Conservation (phyloP, 2,113 vertebrate genomes). For the Rhombomys opimus region DNA sequence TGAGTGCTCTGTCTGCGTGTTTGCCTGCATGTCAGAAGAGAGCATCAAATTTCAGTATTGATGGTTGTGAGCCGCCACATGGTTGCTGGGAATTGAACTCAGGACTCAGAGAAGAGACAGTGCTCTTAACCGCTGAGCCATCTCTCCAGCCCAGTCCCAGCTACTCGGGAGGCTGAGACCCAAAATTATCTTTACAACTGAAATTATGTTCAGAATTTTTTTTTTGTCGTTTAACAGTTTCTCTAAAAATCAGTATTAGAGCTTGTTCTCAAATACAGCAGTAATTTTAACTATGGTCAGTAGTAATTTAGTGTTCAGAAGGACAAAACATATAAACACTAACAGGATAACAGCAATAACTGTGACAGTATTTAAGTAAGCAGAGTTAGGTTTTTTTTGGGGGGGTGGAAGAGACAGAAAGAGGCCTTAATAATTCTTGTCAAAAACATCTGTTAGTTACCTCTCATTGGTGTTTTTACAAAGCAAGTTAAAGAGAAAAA, state of each 20-base stretch:
- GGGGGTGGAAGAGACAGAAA: not conserved
- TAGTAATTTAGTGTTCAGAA: not conserved
- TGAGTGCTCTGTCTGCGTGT: too few species aligned
- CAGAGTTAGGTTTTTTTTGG: not conserved
- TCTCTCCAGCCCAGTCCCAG: too few species aligned
- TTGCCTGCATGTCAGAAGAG: too few species aligned
- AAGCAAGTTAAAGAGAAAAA: not conserved
- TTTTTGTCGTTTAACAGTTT: not conserved
- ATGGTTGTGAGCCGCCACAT: too few species aligned
- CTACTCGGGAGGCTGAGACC: too few species aligned
- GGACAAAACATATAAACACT: not conserved
- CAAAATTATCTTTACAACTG: not conserved
- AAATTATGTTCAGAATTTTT: not conserved
- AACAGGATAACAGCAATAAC: not conserved
- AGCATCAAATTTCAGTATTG: too few species aligned
- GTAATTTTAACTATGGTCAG: not conserved
- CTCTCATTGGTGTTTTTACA: not conserved
- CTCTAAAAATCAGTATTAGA: not conserved
- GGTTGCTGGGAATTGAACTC: too few species aligned
- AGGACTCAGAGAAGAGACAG: too few species aligned
- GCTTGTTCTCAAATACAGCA: not conserved
- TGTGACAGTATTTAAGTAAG: not conserved
- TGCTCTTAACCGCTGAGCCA: too few species aligned
- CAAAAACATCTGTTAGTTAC: not conserved
- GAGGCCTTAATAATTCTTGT: not conserved